Conservation (phyloP, 2,888 invertebrate species). For the Synanthedon andrenaeformis region DNA sequence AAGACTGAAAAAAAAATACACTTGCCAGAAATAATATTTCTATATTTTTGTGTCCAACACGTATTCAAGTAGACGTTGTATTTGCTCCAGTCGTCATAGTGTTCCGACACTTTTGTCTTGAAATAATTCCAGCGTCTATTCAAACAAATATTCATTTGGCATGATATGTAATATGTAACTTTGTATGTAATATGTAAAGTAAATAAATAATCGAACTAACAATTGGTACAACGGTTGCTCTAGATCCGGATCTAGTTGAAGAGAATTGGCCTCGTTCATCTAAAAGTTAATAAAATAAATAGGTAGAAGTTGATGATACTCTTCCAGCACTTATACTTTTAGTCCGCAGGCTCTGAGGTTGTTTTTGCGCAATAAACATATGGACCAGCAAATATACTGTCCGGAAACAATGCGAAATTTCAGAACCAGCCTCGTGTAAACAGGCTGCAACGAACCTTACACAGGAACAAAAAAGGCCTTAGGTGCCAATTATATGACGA, state of each 20-base stretch:
- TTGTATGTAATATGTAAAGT: too few species aligned
- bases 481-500: too few species aligned
- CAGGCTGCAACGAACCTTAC: too few species aligned
- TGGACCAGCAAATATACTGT: too few species aligned
- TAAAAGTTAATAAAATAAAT: conserved; percentile 10
- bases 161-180: too few species aligned
- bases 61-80: conserved; percentile 40
- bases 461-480: too few species aligned
- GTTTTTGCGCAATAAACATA: too few species aligned
- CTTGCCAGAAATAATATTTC: conserved; percentile 32
- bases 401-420: too few species aligned
- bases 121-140: conserved; percentile 43
- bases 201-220: conserved; percentile 19
- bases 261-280: conserved; percentile 39
- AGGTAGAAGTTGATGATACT: neutral
- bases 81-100: conserved; percentile 39
- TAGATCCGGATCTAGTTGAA: conserved; percentile 14
- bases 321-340: too few species aligned
- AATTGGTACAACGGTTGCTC: conserved; percentile 17
- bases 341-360: too few species aligned
- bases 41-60: conserved; percentile 48
- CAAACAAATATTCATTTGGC: neutral
- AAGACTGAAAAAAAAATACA: neutral
- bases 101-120: conserved; percentile 34
- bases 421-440: too few species aligned